These are phyloP conservation scores for Cabera pusaria DNA, from an alignment of 2,888 invertebrate species.

Conservation along the genomic window DNA sequence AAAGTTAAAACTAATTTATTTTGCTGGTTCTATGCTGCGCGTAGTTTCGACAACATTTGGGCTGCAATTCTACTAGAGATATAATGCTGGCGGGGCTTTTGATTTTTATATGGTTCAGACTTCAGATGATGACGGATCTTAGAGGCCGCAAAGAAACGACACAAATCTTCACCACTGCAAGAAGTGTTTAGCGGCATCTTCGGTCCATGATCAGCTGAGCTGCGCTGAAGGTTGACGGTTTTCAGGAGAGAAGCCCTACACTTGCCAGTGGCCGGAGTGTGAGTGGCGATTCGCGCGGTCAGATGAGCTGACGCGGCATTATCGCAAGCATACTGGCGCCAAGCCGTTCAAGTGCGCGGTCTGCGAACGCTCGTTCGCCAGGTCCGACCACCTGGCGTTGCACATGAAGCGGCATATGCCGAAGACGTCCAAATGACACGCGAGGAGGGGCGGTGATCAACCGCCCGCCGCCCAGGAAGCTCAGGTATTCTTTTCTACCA, in stretches of 20 bases:
- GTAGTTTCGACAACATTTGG: too few species aligned
- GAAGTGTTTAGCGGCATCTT: neutral
- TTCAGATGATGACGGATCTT: constrained; percentile 1
- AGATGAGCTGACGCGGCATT: constrained; percentile 97
- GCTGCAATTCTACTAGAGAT: too few species aligned
- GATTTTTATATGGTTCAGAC: too few species aligned
- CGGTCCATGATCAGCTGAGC: neutral
- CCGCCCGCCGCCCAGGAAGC: constrained; percentile 62
- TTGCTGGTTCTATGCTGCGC: too few species aligned
- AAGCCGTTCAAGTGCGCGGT: constrained; percentile 98
- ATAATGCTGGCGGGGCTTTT: too few species aligned
- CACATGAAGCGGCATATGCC: constrained; percentile 99
- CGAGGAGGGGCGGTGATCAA: constrained; percentile 73
- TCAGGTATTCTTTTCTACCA: constrained; percentile 56
- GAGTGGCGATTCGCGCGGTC: constrained; percentile 98
- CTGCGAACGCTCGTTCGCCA: constrained; percentile 96
- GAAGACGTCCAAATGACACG: constrained; percentile 89
- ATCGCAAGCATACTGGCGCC: constrained; percentile 98
- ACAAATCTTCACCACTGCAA: too few species aligned
- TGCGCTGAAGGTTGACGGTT: constrained; percentile 2
- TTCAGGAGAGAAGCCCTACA: constrained; percentile 97
- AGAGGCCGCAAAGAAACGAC: neutral
- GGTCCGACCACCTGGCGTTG: constrained; percentile 97
- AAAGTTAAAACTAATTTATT: too few species aligned
- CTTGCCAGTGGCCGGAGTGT: constrained; percentile 99